Evolutionary conservation across 1,140 invertebrate genomes (phyloP).

Genomic region (Tetraneura akinire): DNA sequence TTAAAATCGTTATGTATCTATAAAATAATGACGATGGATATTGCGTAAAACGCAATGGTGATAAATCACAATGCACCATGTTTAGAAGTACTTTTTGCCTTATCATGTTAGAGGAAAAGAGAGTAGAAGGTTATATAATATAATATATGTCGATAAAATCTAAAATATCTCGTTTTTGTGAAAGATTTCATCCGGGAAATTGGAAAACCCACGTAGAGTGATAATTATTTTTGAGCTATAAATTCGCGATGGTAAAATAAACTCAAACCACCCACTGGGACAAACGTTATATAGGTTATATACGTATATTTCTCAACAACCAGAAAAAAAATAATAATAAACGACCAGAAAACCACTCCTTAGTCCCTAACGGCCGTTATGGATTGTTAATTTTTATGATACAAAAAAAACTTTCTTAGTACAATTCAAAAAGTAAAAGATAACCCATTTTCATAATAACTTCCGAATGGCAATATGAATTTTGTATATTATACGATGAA

Average conservation of each 20-base stretch:
- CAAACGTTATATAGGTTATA: slow-evolving; percentile 37
- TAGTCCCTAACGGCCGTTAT: slow-evolving; percentile 35
- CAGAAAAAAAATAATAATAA: slow-evolving; percentile 42
- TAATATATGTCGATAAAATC: slow-evolving; percentile 36
- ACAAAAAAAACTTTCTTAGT: slow-evolving; percentile 36
- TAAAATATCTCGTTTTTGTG: slow-evolving; percentile 43
- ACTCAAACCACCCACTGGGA: slow-evolving; percentile 27
- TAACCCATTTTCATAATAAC: not conserved
- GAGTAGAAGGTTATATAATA: not conserved
- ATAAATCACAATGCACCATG: slow-evolving; percentile 22
- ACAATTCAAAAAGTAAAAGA: slow-evolving; percentile 13
- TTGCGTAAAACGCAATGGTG: not conserved
- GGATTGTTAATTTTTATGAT: slow-evolving; percentile 49
- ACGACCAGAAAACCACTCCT: slow-evolving; percentile 38
- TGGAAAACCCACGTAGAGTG: slow-evolving; percentile 41
- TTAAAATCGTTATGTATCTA: too few relatives aligned
- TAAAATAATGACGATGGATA: not conserved
- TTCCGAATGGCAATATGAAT: not conserved
- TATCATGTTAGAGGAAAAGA: not conserved
- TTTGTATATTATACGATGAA: not conserved
- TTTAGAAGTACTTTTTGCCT: slow-evolving; percentile 34
- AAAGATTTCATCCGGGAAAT: slow-evolving; percentile 50
- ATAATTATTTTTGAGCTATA: slow-evolving; percentile 49
- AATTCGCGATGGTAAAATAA: slow-evolving; percentile 32
- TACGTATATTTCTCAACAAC: not conserved